These are phyloP conservation scores for Staurois parvus DNA, from an alignment of 2,797 vertebrate genomes.

Conservation along the genomic window DNA sequence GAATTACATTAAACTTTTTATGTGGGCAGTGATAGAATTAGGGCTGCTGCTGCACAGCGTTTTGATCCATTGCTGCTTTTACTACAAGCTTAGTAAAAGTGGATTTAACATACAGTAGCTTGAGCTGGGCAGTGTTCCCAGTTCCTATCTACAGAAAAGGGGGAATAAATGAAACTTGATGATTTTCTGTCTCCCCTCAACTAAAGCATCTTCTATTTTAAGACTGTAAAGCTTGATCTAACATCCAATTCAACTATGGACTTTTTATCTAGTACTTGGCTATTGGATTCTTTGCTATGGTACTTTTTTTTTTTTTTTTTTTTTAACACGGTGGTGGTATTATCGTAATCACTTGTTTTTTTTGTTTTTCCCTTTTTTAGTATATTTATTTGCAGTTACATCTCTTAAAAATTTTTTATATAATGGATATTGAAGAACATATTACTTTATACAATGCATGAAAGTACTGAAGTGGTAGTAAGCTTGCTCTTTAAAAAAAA, in stretches of 20 bases:
- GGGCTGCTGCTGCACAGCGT: slow-evolving; percentile 32
- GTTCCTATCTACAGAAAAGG: slow-evolving; percentile 31
- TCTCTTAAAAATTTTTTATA: no score
- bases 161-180: slow-evolving; percentile 36
- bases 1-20: slow-evolving; percentile 62
- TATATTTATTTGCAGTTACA: neutral
- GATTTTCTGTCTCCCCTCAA: slow-evolving; percentile 18
- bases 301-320: neutral
- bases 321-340: no score
- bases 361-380: neutral
- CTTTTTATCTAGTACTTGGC: neutral
- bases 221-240: neutral
- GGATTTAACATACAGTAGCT: slow-evolving; percentile 44
- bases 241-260: slow-evolving; percentile 1
- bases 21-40: slow-evolving; percentile 60
- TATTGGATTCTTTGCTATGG: neutral
- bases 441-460: no score
- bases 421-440: no score
- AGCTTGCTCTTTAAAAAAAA: no score
- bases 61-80: slow-evolving; percentile 62
- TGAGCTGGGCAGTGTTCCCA: slow-evolving; percentile 44
- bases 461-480: no score
- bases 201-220: neutral
- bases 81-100: slow-evolving; percentile 59
- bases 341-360: neutral